A percentile compares a stretch with the other conserved stretches of the same genome.
Evolutionary conservation across 1,140 invertebrate species (phyloP).

Genomic region (Brachionus rubens): DNA sequence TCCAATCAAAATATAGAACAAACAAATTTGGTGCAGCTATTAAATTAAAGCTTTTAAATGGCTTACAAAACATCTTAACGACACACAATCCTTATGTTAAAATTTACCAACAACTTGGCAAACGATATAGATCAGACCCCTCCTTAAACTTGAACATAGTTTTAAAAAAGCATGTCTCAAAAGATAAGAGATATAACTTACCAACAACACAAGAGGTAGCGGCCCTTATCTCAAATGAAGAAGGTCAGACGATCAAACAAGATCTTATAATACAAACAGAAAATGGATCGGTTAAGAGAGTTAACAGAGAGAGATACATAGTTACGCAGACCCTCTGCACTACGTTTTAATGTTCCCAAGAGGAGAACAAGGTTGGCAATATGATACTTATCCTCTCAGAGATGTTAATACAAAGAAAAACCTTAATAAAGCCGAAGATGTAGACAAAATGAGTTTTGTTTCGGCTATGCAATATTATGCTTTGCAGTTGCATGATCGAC

Average conservation of each 20-base stretch:
- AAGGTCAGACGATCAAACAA: neutral
- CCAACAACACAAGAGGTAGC: slow-evolving; percentile 54
- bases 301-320: neutral
- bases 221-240: slow-evolving; percentile 52
- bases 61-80: neutral
- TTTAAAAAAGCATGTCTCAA: slow-evolving; percentile 37
- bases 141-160: neutral
- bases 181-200: slow-evolving; percentile 52
- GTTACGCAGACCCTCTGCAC: neutral
- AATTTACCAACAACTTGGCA: neutral
- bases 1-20: neutral
- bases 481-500: neutral
- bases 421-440: neutral
- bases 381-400: neutral
- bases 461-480: slow-evolving; percentile 1
- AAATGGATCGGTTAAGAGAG: neutral
- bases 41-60: neutral
- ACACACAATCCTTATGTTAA: neutral
- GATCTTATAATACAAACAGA: neutral
- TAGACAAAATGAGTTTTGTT: neutral
- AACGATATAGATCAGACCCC: neutral
- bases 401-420: neutral
- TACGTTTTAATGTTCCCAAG: slow-evolving; percentile 4
- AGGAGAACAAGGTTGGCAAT: slow-evolving; percentile 31
- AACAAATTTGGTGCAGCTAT: neutral